Conservation (phyloP, 2,888 invertebrate genomes). For the Pantelozetes paolii region DNA sequence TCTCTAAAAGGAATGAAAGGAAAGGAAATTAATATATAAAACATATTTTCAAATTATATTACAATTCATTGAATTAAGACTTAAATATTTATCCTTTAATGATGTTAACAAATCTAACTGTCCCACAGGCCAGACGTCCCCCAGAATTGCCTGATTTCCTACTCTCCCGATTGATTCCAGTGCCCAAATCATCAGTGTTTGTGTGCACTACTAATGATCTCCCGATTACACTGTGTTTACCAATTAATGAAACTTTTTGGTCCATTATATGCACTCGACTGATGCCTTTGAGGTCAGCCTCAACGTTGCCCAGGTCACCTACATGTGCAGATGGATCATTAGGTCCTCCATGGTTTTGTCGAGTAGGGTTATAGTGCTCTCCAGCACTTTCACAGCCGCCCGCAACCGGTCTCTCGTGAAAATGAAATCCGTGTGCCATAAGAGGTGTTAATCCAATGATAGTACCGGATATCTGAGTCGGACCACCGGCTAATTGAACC, state of each 20-base stretch:
- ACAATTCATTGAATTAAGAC: too few relatives aligned
- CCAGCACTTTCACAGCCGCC: constrained; percentile 41
- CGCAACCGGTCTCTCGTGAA: constrained; percentile 31
- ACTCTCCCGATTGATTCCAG: constrained; percentile 37
- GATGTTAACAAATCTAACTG: constrained; percentile 25
- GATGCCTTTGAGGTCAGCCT: constrained; percentile 29
- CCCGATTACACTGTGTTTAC: constrained; percentile 38
- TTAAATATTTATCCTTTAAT: constrained; percentile 5
- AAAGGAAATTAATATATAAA: too few relatives aligned
- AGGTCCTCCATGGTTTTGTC: constrained; percentile 33
- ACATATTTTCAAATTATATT: too few relatives aligned
- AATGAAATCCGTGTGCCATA: constrained; percentile 40
- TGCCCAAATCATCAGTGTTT: constrained; percentile 39
- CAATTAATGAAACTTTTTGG: constrained; percentile 30
- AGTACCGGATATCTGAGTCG: constrained; percentile 30
- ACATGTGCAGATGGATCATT: constrained; percentile 26
- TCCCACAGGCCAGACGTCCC: constrained; percentile 36
- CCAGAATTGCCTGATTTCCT: constrained; percentile 37
- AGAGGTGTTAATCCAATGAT: constrained; percentile 30
- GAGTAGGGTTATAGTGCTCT: constrained; percentile 41
- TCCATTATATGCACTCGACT: constrained; percentile 13
- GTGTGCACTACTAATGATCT: constrained; percentile 41
- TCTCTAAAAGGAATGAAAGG: too few relatives aligned
- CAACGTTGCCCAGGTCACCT: constrained; percentile 41
- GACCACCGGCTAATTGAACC: constrained; percentile 23